Percentiles rank a stretch among this genome's conserved stretches.
Conservation (phyloP, 2,113 vertebrate species). For the Corythoichthys intestinalis region DNA sequence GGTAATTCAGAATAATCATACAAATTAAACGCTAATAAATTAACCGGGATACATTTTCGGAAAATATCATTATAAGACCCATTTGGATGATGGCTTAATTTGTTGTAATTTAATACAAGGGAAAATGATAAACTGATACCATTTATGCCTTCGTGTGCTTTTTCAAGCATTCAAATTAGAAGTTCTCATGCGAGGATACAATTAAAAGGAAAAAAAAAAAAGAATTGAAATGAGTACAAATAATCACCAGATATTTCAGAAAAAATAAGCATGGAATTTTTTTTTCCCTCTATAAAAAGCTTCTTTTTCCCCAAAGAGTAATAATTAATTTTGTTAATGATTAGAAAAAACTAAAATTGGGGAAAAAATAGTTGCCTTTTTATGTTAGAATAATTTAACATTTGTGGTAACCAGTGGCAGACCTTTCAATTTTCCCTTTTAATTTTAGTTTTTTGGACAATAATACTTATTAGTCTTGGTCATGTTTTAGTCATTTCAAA, state of each 20-base stretch:
- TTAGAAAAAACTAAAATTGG: too few relatives aligned
- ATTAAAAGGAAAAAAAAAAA: background rate
- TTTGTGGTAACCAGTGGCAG: too few relatives aligned
- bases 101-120: constrained; percentile 1
- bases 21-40: constrained; percentile 27
- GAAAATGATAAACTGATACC: background rate
- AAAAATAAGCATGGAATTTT: background rate
- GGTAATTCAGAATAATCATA: constrained; percentile 30
- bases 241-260: background rate
- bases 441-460: too few relatives aligned
- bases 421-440: too few relatives aligned
- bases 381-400: too few relatives aligned
- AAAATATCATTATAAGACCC: constrained; percentile 2
- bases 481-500: too few relatives aligned
- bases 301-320: background rate
- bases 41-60: background rate
- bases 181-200: background rate
- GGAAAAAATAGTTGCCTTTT: too few relatives aligned
- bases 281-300: background rate
- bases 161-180: background rate
- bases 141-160: background rate
- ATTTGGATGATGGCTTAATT: constrained; percentile 11
- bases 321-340: background rate
- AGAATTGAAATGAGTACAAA: background rate
- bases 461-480: too few relatives aligned